Conservation (phyloP, 2,888 invertebrate genomes). For the Tinea pellionella region DNA sequence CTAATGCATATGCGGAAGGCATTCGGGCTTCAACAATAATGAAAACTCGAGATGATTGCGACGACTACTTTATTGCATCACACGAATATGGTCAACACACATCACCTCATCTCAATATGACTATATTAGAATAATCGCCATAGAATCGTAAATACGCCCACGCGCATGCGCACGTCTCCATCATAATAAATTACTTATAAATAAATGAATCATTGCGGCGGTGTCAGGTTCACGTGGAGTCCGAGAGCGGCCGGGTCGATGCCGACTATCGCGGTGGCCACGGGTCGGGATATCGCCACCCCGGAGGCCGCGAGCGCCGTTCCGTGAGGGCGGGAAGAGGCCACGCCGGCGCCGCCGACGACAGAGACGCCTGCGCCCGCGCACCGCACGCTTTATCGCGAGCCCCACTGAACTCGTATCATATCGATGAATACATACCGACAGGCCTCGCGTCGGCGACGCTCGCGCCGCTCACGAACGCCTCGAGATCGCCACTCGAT, state of each 20-base stretch:
- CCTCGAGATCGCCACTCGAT: conserved; percentile 24
- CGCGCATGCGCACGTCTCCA: too few species aligned
- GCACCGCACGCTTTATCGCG: too few species aligned
- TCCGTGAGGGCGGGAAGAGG: conserved; percentile 77
- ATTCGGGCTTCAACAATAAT: too few species aligned
- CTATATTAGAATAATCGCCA: too few species aligned
- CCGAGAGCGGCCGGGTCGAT: conserved; percentile 57
- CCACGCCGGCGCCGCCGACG: conserved; percentile 75
- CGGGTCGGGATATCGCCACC: conserved; percentile 76
- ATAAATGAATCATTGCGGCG: neutral
- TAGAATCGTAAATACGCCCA: too few species aligned
- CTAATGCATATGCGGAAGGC: too few species aligned
- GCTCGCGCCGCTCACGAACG: conserved; percentile 56
- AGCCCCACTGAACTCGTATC: too few species aligned
- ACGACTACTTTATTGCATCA: too few species aligned
- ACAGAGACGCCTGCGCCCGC: conserved; percentile 69
- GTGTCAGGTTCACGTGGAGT: conserved; percentile 24
- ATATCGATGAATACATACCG: conserved; percentile 47
- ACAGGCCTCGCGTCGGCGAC: conserved; percentile 83
- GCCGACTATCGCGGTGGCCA: conserved; percentile 81
- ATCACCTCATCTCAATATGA: too few species aligned
- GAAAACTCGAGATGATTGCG: too few species aligned
- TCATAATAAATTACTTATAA: neutral
- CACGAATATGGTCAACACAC: too few species aligned
- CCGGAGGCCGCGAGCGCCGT: conserved; percentile 79